Evolutionary conservation across 2,888 invertebrate genomes (phyloP), one percentile per base, ranked within the genome.

Genomic region (Leptinotarsa rubiginosa): DNA sequence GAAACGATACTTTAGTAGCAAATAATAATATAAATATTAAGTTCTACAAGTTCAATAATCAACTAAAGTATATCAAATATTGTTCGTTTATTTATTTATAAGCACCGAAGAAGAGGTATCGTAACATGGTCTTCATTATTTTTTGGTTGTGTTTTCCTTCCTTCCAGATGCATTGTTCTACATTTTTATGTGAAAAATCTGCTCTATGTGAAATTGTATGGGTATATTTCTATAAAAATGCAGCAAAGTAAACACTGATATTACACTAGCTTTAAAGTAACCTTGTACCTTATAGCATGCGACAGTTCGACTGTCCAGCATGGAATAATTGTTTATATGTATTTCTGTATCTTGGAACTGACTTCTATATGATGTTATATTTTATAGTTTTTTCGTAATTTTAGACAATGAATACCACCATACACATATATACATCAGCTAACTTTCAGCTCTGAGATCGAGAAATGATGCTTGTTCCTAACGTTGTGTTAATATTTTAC

Each of bases 231-330:
- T 20, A 49, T n/a, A 20, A 31, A 31, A 18, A 52, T 10, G 41
- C 65, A 52, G 18, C 52, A 65, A 70, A 22, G 50, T 47, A 65
- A 62, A 76, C 73, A 74, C 76, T 81, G 80, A 80, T 81, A 81
- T 80, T 81, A 80, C 75, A 75, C 77, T 75, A 81, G 80, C 80
- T 81, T 81, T 81, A 81, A 81, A 77, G 76, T 77, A 79, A 79
- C 79, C 75, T 71, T 71, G 73, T 76, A 73, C 73, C 73, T 76
- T 76, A 75, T 73, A 74, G 67, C 62, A 62, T 64, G 67, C n/a
- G 69, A 49, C 47, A 70, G 67, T 64, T 73, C n/a, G 18, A 59
- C 54, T 25, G 67, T 67, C n/a, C 15, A 25, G 66, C 73, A 64
- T 64, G 59, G 59, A 49, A 47, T 64, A 70, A 66, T 67, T 73